Evolutionary conservation across 2,797 vertebrate species (phyloP).

Genomic region (Pseudocheirus occidentalis): DNA sequence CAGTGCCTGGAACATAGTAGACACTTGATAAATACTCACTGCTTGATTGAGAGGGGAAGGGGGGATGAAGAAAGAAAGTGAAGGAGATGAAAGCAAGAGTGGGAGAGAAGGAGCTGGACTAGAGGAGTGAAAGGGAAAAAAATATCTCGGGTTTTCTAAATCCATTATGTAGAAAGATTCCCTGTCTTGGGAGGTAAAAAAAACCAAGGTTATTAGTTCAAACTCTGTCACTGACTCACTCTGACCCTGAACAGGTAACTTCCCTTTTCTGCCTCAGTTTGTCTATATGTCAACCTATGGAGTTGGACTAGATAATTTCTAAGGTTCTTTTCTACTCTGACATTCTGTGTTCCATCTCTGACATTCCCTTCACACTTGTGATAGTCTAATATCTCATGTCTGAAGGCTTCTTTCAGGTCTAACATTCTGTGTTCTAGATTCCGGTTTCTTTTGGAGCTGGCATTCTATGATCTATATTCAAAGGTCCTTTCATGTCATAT

Average conservation of each 20-base stretch:
- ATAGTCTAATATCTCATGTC: background rate
- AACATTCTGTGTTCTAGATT: background rate
- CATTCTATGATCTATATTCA: background rate
- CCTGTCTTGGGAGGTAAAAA: background rate
- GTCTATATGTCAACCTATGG: background rate
- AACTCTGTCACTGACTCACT: background rate
- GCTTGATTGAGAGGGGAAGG: background rate
- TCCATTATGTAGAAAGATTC: background rate
- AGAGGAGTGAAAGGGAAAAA: background rate
- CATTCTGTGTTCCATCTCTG: too few relatives aligned
- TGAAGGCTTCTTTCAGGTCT: background rate
- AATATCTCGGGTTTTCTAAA: background rate
- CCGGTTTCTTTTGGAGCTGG: background rate
- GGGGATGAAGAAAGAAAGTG: background rate
- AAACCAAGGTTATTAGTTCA: background rate
- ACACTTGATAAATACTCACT: background rate
- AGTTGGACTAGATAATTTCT: background rate
- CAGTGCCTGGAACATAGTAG: background rate
- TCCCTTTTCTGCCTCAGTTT: slow-evolving; percentile 6
- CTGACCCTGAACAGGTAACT: background rate
- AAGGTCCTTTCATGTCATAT: background rate
- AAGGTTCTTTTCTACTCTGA: background rate
- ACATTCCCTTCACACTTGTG: background rate
- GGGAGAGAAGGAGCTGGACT: background rate
- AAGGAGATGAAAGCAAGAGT: background rate